A percentile compares a stretch with the other conserved stretches of the same genome.
These are phyloP conservation scores for Sesia bembeciformis DNA, from an alignment of 2,888 invertebrate species.

Conservation along the genomic window DNA sequence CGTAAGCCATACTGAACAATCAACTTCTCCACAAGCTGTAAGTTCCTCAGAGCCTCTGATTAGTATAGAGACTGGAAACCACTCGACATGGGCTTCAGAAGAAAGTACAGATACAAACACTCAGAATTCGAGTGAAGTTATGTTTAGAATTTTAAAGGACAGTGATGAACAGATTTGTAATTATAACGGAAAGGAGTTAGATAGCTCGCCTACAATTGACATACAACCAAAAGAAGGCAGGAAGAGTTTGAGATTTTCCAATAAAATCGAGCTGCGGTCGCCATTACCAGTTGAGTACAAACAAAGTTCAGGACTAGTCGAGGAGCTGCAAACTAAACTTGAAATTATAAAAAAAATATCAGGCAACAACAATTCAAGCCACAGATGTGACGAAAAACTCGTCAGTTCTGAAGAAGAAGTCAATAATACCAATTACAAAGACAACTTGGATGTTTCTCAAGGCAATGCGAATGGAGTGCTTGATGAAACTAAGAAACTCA, in stretches of 20 bases:
- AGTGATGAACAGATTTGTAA: conserved; percentile 16
- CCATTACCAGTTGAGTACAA: conserved; percentile 12
- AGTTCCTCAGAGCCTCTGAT: no score
- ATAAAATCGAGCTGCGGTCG: neutral
- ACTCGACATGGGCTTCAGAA: no score
- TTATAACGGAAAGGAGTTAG: conserved; percentile 5
- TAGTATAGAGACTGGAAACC: no score
- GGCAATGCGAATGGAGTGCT: conserved; percentile 17
- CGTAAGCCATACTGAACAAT: no score
- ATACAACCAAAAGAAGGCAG: neutral
- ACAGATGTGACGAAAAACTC: conserved; percentile 18
- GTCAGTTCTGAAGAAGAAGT: conserved; percentile 13
- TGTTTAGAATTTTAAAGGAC: conserved; percentile 28
- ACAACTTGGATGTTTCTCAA: neutral
- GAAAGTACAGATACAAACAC: no score
- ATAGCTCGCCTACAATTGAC: neutral
- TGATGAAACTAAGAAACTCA: conserved; percentile 42
- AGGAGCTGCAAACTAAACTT: conserved; percentile 15
- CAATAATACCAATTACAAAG: conserved; percentile 9
- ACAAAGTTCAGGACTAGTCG: neutral
- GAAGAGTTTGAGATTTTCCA: neutral
- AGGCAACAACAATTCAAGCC: conserved; percentile 1
- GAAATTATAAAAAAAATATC: conserved; percentile 11
- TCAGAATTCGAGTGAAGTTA: neutral
- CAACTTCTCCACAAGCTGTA: no score